phyloP scores from a whole-genome alignment of 1,140 invertebrate genomes.

The Drosophila baimaii region DNA sequence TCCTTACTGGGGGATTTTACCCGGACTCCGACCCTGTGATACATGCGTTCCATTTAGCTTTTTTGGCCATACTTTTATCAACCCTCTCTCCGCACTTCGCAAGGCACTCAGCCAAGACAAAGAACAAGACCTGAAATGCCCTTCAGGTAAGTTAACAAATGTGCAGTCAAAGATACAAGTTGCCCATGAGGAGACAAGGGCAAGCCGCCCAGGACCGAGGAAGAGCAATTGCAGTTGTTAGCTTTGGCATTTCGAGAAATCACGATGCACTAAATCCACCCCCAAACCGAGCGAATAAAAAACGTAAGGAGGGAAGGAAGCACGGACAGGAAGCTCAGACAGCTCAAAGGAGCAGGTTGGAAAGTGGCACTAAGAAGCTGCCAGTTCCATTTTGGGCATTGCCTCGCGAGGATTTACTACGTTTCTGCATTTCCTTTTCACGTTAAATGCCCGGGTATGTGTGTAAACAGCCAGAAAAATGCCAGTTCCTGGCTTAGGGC shows the following conservation, averaged over 20 bases:
- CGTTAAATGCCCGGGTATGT: conserved; percentile 41
- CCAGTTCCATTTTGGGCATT: conserved; percentile 59
- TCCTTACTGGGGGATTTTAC: not conserved
- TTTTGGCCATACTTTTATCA: conserved; percentile 28
- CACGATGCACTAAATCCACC: conserved; percentile 74
- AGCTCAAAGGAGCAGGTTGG: conserved; percentile 63
- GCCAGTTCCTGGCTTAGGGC: conserved; percentile 45
- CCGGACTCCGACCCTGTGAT: conserved; percentile 1
- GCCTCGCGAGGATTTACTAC: conserved; percentile 61
- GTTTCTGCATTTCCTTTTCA: conserved; percentile 37
- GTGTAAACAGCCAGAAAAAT: conserved; percentile 56
- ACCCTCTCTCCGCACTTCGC: conserved; percentile 44
- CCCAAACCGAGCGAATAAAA: conserved; percentile 37
- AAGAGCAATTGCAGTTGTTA: conserved; percentile 74
- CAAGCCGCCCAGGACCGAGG: conserved; percentile 32
- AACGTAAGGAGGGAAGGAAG: not conserved
- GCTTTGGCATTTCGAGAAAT: conserved; percentile 75
- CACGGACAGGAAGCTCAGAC: conserved; percentile 37
- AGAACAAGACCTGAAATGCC: conserved; percentile 68
- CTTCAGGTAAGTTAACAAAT: conserved; percentile 83
- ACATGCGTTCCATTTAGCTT: conserved; percentile 22
- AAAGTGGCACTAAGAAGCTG: conserved; percentile 61
- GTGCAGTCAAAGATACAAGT: conserved; percentile 80
- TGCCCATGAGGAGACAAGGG: conserved; percentile 46
- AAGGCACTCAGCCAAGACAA: conserved; percentile 55